These are phyloP conservation scores for Astreopora myriophthalma DNA, from an alignment of 64 coral and sea anemone species.

Conservation along the genomic window DNA sequence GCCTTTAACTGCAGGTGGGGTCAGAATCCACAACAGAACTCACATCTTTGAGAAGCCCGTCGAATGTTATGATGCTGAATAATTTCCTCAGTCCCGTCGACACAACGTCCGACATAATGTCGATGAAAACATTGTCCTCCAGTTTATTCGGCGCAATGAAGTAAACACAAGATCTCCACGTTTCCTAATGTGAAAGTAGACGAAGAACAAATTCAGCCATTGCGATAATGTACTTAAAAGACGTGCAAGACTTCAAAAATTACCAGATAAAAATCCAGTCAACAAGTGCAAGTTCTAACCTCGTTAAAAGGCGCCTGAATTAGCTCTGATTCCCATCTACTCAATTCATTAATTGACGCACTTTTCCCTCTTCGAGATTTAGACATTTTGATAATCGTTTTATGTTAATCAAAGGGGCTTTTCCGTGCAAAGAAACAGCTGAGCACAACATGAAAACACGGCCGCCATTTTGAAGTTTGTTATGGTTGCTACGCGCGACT, in stretches of 20 bases:
- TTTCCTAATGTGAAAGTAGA: constrained; percentile 57
- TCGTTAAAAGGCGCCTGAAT: constrained; percentile 92
- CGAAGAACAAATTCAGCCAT: background rate
- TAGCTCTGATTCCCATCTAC: constrained; percentile 89
- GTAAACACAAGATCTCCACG: constrained; percentile 88
- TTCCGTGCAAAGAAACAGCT: background rate
- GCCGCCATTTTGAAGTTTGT: constrained; percentile 99
- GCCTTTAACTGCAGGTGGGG: background rate
- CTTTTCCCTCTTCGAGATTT: constrained; percentile 96
- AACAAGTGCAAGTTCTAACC: constrained; percentile 44
- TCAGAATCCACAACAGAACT: background rate
- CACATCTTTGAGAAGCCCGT: constrained; percentile 91
- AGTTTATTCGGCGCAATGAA: constrained; percentile 79
- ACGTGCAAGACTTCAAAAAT: background rate
- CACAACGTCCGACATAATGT: constrained; percentile 82
- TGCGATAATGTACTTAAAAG: background rate
- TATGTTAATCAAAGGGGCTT: background rate
- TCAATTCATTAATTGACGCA: constrained; percentile 91
- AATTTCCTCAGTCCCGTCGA: constrained; percentile 89
- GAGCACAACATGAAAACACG: background rate
- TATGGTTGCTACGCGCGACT: constrained; percentile 92
- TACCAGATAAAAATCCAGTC: background rate
- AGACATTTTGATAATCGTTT: constrained; percentile 67
- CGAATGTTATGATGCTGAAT: constrained; percentile 93
- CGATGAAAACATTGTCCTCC: constrained; percentile 85